Base-by-base conservation (phyloP, 2,113 vertebrate species). In the Otis tarda region DNA sequence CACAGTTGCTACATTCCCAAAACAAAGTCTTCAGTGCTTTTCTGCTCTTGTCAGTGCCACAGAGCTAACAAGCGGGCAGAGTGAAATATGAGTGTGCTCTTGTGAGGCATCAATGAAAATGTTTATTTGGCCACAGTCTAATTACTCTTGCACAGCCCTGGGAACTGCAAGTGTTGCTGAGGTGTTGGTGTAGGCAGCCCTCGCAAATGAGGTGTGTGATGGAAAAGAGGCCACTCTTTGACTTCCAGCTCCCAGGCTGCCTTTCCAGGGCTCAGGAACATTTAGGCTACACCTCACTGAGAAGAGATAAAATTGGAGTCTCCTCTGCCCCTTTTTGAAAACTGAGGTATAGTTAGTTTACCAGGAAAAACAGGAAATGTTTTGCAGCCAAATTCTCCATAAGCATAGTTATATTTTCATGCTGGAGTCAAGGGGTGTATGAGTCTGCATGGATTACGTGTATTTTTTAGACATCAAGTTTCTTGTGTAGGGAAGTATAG, bases 151-250 rank as follows among this genome's bases (percentile, higher is more conserved):
- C 23, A 23, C 12, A 61, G 37, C 30, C 57, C 25, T 70, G 37
- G 52, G 52, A 86, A 28, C 10, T 0, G 1, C 0, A 1, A 59
- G 25, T 0, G 1, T 39, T 86, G 37, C 37, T 39, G 61, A 55
- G 37, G 59, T 53, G 49, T 49, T 81, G 33, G 20, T 0, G 0
- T 22, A 75, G 30, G 41, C 61, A 57, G 68, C 35, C 28, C 47
- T 83, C 65, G 49, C 20, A 73, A 63, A 68, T 37, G 43, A 84
- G 17, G 37, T 37, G 14, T 45, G 23, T 50, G 69, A 33, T 25
- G 28, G 55, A 76, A 39, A 84, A 81, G 39, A 43, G 71, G 18
- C 27, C 0, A 0, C 23, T 45, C 30, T 43, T 76, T 0, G 3
- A 5, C n/a, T 52, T 6, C 49, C 8, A 16, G 47, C 12, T 92